Percentiles rank a stretch among this genome's conserved stretches.
phyloP scores from a whole-genome alignment of 2,113 vertebrate species.

The Dasyurus viverrinus region DNA sequence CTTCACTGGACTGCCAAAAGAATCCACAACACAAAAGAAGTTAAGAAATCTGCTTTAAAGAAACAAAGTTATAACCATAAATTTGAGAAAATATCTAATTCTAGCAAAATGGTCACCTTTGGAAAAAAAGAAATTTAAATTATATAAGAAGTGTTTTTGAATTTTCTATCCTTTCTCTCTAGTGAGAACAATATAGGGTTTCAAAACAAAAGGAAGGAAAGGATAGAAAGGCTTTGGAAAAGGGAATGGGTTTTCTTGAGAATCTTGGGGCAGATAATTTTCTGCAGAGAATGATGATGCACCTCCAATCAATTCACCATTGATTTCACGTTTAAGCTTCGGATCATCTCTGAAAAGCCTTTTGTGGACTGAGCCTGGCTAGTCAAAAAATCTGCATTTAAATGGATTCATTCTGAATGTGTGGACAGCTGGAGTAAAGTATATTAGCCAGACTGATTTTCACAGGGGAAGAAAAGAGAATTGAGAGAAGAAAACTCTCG shows the following conservation, averaged over 20 bases:
- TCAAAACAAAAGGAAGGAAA: slow-evolving; percentile 55
- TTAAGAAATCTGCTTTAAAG: not conserved
- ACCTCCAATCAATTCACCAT: slow-evolving; percentile 54
- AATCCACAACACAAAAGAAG: not conserved
- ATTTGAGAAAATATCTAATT: not conserved
- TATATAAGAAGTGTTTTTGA: not conserved
- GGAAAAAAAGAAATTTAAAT: not conserved
- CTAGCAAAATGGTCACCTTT: slow-evolving; percentile 11
- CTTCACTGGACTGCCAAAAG: not conserved
- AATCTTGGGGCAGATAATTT: not conserved
- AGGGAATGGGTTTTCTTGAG: not conserved
- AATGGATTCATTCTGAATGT: not conserved
- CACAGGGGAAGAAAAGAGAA: not conserved
- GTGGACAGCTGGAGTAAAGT: rapidly evolving
- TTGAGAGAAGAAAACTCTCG: rapidly evolving
- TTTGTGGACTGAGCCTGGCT: slow-evolving; percentile 45
- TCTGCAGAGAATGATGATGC: not conserved
- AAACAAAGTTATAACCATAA: not conserved
- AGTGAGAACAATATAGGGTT: not conserved
- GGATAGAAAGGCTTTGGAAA: not conserved
- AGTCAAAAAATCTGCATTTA: slow-evolving; percentile 63
- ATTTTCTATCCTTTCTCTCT: not conserved
- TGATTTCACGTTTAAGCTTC: slow-evolving; percentile 65
- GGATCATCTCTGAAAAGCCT: slow-evolving; percentile 65
- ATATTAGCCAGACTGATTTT: not conserved